Percentiles rank a stretch among this genome's conserved stretches.
Conservation (phyloP, 2,113 vertebrate species). For the Lamprotornis superbus region DNA sequence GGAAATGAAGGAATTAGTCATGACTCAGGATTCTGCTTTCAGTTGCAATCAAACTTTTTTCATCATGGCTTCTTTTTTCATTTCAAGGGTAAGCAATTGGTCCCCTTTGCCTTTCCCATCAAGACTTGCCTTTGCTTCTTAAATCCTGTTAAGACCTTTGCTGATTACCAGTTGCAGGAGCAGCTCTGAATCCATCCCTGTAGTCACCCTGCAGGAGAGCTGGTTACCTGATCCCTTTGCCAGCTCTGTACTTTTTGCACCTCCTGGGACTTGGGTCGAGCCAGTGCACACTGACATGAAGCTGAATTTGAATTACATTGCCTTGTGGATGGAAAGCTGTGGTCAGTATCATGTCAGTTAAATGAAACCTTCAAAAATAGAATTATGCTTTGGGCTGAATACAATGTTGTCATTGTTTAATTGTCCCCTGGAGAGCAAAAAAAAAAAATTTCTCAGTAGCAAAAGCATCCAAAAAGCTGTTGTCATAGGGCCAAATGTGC, state of each 20-base stretch:
- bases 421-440: not conserved
- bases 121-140: not conserved
- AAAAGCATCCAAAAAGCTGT: not conserved
- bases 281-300: not conserved
- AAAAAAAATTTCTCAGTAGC: not conserved
- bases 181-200: not conserved
- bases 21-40: not conserved
- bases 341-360: not conserved
- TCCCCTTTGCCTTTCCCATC: not conserved
- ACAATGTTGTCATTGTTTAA: not conserved
- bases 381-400: not conserved
- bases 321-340: not conserved
- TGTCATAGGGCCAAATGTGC: not conserved
- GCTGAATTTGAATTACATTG: not conserved
- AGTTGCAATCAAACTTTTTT: not conserved
- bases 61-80: not conserved
- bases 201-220: not conserved
- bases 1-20: constrained; percentile 10
- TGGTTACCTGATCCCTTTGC: too few relatives aligned
- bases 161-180: not conserved
- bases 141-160: not conserved
- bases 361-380: not conserved
- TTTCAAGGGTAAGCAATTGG: not conserved
- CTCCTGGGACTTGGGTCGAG: not conserved
- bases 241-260: not conserved